Evolutionary conservation across 1,140 invertebrate genomes (phyloP), one percentile per base, ranked within the genome.

Genomic region (Hesperophylax magnus): DNA sequence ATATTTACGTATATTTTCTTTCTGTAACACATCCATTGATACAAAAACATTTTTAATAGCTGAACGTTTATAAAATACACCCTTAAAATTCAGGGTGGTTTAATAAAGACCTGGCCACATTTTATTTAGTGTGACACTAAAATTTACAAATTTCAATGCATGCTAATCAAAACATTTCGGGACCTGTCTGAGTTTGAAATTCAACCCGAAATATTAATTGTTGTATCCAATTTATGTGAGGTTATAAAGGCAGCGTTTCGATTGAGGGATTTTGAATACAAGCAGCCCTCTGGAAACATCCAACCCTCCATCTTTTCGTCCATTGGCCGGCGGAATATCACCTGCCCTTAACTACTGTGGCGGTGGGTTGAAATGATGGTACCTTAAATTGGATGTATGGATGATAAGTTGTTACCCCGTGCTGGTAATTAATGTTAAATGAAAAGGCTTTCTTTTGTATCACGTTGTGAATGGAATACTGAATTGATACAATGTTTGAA

Each of bases 201-300:
- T 65, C 22, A 17, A n/a, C 17, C 20, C 14, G 72, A 77, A 80
- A 80, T 76, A 18, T 77, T 24, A 52, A 67, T 69, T 34, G 60
- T 77, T 22, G 63, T 54, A 34, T 74, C 39, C 39, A 69, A 81
- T 81, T 81, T 77, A 81, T 81, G 72, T 77, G 39, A 67, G 8
- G 79, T 71, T 77, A 56, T 81, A 81, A 81, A 81, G 7, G 34
- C 34, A 39, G 52, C 79, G 79, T 81, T 81, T 77, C 79, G 53
- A 67, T 60, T 60, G 74, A 81, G 54, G 76, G 72, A 77, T 77
- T 81, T 77, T 81, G 79, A 77, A 81, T 77, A 27, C 74, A 47
- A 56, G 47, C 65, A 39, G 34, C 74, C 76, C 58, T 71, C 63
- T 24, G 20, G 61, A 15, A 17, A 2, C 61, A 34, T 69, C 79